Conservation (phyloP, 2,888 invertebrate genomes). For the Serripes groenlandicus region DNA sequence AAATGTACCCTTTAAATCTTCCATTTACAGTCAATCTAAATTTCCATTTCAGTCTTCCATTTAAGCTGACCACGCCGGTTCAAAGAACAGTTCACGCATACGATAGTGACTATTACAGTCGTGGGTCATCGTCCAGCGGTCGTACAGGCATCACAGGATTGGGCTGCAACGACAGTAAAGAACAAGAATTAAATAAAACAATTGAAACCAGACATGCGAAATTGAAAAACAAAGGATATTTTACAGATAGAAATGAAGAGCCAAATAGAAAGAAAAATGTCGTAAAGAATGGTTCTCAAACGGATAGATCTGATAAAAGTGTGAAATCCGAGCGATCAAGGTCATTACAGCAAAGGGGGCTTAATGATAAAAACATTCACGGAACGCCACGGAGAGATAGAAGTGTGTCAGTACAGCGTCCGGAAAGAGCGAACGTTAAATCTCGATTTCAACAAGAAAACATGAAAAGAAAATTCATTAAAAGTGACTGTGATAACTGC, state of each 20-base stretch:
- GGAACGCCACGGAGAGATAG: neutral
- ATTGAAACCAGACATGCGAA: neutral
- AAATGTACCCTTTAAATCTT: no score
- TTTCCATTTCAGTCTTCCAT: constrained; percentile 34
- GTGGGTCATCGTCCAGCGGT: neutral
- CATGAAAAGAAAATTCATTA: neutral
- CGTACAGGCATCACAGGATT: neutral
- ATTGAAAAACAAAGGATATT: neutral
- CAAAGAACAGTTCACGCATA: neutral
- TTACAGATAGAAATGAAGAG: neutral
- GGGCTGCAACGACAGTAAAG: neutral
- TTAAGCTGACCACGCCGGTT: constrained; percentile 9
- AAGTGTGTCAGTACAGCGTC: neutral
- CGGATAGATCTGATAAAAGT: neutral
- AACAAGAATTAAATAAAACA: neutral
- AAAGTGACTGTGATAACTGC: no score
- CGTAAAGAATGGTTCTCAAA: neutral
- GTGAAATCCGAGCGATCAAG: neutral
- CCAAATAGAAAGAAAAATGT: constrained; percentile 3
- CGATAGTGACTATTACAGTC: constrained; percentile 17
- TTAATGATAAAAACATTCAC: neutral
- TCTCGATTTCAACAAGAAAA: neutral
- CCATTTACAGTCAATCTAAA: no score
- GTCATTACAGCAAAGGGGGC: constrained; percentile 2
- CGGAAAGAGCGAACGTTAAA: neutral